Base-by-base conservation (phyloP, 2,113 vertebrate genomes). In the Pantherophis guttatus region DNA sequence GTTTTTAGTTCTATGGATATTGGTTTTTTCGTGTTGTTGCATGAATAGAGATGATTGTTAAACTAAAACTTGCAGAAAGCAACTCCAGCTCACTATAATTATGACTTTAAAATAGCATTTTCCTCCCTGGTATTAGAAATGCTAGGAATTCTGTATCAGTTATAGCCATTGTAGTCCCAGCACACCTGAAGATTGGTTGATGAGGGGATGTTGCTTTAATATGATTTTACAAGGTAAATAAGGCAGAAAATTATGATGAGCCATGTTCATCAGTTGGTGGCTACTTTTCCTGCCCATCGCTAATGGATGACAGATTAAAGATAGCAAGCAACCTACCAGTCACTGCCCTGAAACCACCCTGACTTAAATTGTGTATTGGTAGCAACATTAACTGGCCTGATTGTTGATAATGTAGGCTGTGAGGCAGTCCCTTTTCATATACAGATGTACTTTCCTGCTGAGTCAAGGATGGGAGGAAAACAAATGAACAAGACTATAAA, bases 1-100 rank as follows among this genome's bases (percentile, higher is more conserved):
- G 88, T 7, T 58, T 59, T 91, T 59, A 86, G 95, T 15, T 86
- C 3, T 89, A 87, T 11, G 24, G 88, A 88, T 93, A 48, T 75
- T 75, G 65, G n/a, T 12, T 33, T 33, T 75, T 81, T 44, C 33
- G 89, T 70, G 48, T 88, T 0, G 62, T 59, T 24, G 1, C 39
- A 94, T 96, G 94, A 55, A 85, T 91, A 87, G 29, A 90, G 86
- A 90, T 92, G 91, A 86, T n/a, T 21, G 17, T 58, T 33, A 55
- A 88, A 50, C 13, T 21, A 91, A 89, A 58, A n/a, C 0, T 94
- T 57, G 93, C 59, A 48, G 70, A 94, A 93, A 86, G 3, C 0
- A 39, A 93, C 87, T 53, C 70, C 7, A 58, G 33, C 75, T 39
- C 33, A 81, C 8, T 81, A 39, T 44, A 81, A 44, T 21, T 44